phyloP scores from a whole-genome alignment of 2,113 vertebrate species.

The Pterocles orientalis region DNA sequence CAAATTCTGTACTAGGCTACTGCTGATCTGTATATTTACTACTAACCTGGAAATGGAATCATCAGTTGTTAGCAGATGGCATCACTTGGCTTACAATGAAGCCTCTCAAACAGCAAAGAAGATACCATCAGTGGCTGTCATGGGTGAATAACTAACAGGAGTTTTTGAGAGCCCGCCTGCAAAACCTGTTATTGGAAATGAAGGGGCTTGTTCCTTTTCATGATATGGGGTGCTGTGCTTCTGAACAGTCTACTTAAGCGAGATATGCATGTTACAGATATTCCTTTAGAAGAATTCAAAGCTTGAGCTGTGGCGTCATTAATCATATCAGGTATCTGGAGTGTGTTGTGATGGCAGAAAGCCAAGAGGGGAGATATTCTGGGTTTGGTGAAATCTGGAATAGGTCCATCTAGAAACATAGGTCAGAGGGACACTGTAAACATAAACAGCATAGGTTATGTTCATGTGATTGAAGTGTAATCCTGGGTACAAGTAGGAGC shows the following conservation, averaged over 20 bases:
- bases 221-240: background rate
- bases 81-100: background rate
- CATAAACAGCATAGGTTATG: background rate
- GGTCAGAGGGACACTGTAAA: background rate
- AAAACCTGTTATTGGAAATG: background rate
- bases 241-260: background rate
- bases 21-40: background rate
- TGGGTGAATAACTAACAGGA: background rate
- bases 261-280: background rate
- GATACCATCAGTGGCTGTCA: background rate
- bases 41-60: background rate
- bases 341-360: background rate
- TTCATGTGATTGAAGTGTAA: background rate
- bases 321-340: background rate
- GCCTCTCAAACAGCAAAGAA: background rate
- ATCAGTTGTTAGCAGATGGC: background rate
- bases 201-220: background rate
- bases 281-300: background rate
- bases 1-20: background rate
- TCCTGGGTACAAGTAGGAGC: background rate
- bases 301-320: background rate
- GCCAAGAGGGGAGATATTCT: background rate
- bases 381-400: background rate
- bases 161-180: background rate
- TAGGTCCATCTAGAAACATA: background rate